Evolutionary conservation across 2,113 vertebrate genomes (phyloP).

Genomic region (Dicerorhinus sumatrensis): DNA sequence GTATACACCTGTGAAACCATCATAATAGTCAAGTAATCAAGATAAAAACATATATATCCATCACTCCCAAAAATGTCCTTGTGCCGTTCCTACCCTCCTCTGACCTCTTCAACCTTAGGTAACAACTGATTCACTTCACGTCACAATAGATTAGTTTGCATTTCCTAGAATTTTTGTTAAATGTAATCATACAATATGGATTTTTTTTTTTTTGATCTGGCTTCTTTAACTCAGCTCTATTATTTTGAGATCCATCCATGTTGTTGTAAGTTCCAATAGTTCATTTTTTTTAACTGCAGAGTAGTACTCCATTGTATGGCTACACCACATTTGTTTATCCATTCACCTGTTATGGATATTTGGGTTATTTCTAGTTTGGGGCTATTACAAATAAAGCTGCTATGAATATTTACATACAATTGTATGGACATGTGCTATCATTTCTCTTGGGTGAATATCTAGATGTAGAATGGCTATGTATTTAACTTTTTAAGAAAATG

Average conservation of each 20-base stretch:
- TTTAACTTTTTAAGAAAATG: slow-evolving; percentile 15
- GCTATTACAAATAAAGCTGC: neutral
- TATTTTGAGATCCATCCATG: neutral
- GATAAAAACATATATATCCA: neutral
- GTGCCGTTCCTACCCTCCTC: neutral
- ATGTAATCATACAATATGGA: neutral
- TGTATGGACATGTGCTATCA: neutral
- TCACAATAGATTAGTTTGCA: neutral
- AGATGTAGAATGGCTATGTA: neutral
- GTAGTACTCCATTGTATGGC: neutral
- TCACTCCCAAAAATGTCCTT: neutral
- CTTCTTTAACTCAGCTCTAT: neutral
- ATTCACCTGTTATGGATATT: neutral
- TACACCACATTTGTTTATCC: neutral
- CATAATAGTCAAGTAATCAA: neutral
- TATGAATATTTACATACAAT: neutral
- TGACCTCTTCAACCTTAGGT: rapidly evolving
- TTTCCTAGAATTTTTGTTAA: slow-evolving; percentile 24
- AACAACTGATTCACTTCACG: neutral
- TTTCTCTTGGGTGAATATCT: neutral
- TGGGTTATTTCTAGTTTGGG: neutral
- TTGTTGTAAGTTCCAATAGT: neutral
- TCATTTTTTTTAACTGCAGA: neutral
- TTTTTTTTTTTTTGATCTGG: neutral
- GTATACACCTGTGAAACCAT: neutral